These are phyloP conservation scores for Thymelicus acteon DNA, from an alignment of 2,888 invertebrate genomes.

Conservation along the genomic window DNA sequence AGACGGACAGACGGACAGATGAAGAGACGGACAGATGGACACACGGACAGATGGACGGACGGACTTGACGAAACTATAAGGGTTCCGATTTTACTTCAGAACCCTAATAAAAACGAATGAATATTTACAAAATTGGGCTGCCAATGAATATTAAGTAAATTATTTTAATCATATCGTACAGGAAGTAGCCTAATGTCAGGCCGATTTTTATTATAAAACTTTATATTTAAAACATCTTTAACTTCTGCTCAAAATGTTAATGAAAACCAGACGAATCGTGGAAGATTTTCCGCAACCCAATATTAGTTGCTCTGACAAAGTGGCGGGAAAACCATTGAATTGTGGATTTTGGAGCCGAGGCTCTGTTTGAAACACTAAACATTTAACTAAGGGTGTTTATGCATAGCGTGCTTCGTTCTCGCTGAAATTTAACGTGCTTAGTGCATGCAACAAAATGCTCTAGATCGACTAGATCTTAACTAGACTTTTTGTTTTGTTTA, in stretches of 20 bases:
- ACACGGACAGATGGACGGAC: too few relatives aligned
- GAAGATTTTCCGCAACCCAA: slow-evolving; percentile 27
- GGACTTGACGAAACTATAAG: too few relatives aligned
- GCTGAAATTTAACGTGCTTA: slow-evolving; percentile 12
- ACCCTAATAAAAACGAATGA: neutral
- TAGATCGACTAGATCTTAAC: neutral
- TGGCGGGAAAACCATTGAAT: slow-evolving; percentile 21
- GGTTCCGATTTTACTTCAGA: too few relatives aligned
- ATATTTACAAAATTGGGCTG: slow-evolving; percentile 13
- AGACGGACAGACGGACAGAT: too few relatives aligned
- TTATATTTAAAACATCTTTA: slow-evolving; percentile 27
- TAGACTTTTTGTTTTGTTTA: neutral
- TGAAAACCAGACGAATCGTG: slow-evolving; percentile 27
- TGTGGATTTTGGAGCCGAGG: slow-evolving; percentile 26
- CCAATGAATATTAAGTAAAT: slow-evolving; percentile 26
- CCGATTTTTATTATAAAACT: slow-evolving; percentile 28
- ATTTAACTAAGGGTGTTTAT: slow-evolving; percentile 22
- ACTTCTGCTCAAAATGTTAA: slow-evolving; percentile 27
- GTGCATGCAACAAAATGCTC: slow-evolving; percentile 21
- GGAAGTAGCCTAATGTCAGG: slow-evolving; percentile 30
- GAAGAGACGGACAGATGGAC: too few relatives aligned
- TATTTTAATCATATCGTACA: slow-evolving; percentile 14
- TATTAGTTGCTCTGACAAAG: slow-evolving; percentile 29
- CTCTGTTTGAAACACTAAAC: slow-evolving; percentile 19
- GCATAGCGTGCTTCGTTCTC: slow-evolving; percentile 22